phyloP scores from a whole-genome alignment of 2,888 invertebrate genomes.

The Branchipolynoe longqiensis region DNA sequence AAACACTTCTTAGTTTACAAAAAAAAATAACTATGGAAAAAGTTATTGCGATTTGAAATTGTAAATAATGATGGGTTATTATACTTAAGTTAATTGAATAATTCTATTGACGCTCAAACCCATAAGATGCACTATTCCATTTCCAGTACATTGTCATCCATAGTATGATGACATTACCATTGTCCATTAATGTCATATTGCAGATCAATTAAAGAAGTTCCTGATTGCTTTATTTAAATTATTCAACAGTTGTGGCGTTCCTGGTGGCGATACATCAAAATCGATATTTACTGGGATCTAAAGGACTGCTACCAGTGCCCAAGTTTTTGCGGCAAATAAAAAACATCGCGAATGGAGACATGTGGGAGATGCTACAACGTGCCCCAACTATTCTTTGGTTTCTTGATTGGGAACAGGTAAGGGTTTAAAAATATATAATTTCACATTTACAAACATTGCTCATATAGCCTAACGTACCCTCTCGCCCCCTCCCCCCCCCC shows the following conservation, averaged over 20 bases:
- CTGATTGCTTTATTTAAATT: no score
- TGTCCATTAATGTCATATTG: no score
- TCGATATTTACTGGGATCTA: conserved; percentile 78
- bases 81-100: neutral
- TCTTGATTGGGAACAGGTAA: conserved; percentile 72
- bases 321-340: conserved; percentile 73
- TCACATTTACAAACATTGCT: neutral
- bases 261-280: conserved; percentile 81
- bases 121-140: neutral
- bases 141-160: neutral
- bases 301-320: conserved; percentile 80
- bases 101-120: neutral
- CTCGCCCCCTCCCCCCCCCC: no score
- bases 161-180: no score
- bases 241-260: conserved; percentile 80
- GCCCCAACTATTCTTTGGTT: conserved; percentile 81
- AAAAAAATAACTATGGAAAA: no score
- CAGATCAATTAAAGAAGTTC: no score
- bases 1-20: no score
- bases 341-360: conserved; percentile 67
- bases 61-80: no score
- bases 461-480: no score
- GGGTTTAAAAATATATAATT: neutral
- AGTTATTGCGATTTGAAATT: no score
- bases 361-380: conserved; percentile 68